These are phyloP conservation scores for Morinoia aosen DNA, from an alignment of 2,888 invertebrate species.

Conservation along the genomic window DNA sequence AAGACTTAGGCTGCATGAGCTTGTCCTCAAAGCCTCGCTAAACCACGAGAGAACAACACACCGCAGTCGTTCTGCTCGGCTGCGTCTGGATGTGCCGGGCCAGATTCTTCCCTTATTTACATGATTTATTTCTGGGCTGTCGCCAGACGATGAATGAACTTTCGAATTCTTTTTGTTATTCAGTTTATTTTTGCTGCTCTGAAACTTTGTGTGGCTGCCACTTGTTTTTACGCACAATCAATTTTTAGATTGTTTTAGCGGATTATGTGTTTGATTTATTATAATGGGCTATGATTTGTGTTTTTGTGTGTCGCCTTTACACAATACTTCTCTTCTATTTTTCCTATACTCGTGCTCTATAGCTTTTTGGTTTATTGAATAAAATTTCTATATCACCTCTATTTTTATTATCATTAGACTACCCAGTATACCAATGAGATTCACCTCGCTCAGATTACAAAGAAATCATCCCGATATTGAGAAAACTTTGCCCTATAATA, in stretches of 20 bases:
- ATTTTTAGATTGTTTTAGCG: neutral
- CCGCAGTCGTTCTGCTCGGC: neutral
- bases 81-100: neutral
- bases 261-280: neutral
- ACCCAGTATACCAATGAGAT: neutral
- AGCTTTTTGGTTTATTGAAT: neutral
- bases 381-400: neutral
- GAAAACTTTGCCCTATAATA: too few relatives aligned
- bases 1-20: too few relatives aligned
- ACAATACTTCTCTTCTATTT: neutral
- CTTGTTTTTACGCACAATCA: constrained; percentile 17
- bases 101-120: neutral
- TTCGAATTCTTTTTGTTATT: neutral
- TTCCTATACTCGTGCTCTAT: neutral
- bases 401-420: neutral
- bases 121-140: neutral
- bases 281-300: neutral
- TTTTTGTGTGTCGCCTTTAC: neutral
- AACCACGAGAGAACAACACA: too few relatives aligned
- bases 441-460: neutral
- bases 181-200: neutral
- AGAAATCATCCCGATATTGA: neutral
- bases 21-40: too few relatives aligned
- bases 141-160: neutral
- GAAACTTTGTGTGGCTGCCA: neutral